Base-by-base conservation (phyloP, 1,140 invertebrate species). In the Platyura marginata region DNA sequence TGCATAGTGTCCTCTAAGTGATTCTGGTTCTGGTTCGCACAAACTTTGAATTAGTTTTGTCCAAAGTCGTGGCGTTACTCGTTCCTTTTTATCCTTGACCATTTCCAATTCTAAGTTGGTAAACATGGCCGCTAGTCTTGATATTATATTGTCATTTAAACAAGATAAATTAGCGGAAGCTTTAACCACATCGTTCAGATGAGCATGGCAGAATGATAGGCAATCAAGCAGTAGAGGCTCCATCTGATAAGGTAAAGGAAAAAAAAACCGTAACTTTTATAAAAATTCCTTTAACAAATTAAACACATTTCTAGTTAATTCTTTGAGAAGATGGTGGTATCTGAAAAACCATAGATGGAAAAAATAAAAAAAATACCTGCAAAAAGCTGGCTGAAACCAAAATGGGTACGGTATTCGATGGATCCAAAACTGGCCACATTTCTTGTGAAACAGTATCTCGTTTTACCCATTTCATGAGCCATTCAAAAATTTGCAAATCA, bases 381-480 rank as follows among this genome's bases (percentile, higher is more conserved):
- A 96, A 64, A 59, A 96, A 96, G 13, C 87, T 84, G 0, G 91
- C 90, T 1, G 89, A 94, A 1, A 94, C 85, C 44, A 93, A 67
- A 41, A 96, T 86, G 1, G 88, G 87, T 42, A 94, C 74, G 1
- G 91, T 89, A 63, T 88, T 93, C 43, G 69, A 75, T 1, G 81
- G 66, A 54, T 93, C 88, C 15, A 91, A 62, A 46, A 74, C 62
- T 3, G 85, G 84, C 63, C 75, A 75, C 41, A 74, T 69, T 44
- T 72, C 72, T 45, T 74, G 70, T 41, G 74, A 63, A 29, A 74
- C 69, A 0, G 70, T 63, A 47, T 81, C 79, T 38, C 75, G 72
- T 56, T 85, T 84, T 0, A 93, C 83, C 86, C 90, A 95, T 48
- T 79, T 74, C 79, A 96, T 91, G n/a, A 96, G 63, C 90, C 90